phyloP scores from a whole-genome alignment of 2,888 invertebrate species.

The Antheraea assamensis region DNA sequence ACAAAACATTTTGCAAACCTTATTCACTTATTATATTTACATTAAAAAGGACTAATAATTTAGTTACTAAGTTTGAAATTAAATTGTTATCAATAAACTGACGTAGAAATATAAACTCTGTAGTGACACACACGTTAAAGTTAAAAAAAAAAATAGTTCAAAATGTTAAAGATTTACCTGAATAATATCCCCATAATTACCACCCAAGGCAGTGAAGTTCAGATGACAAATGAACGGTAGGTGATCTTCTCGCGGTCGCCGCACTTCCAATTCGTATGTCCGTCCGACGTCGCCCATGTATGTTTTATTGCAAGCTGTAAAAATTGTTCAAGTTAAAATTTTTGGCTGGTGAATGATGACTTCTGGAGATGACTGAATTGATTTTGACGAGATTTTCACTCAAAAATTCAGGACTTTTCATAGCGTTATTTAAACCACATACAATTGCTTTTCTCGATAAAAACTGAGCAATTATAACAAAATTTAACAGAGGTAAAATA shows the following conservation, averaged over 20 bases:
- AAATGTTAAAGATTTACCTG: slow-evolving; percentile 79
- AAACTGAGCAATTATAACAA: too few relatives aligned
- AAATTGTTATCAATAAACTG: not conserved
- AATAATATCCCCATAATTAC: slow-evolving; percentile 89
- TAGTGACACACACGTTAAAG: not conserved
- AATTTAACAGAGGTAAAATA: too few relatives aligned
- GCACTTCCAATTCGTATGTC: slow-evolving; percentile 90
- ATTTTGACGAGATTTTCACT: too few relatives aligned
- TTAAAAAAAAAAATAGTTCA: not conserved
- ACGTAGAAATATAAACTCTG: not conserved
- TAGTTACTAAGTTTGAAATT: too few relatives aligned
- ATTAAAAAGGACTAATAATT: too few relatives aligned
- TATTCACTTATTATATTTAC: too few relatives aligned
- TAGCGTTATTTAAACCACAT: too few relatives aligned
- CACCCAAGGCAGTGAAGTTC: slow-evolving; percentile 91
- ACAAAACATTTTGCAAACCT: too few relatives aligned
- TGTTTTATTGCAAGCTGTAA: slow-evolving; percentile 91
- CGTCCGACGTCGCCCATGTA: slow-evolving; percentile 91
- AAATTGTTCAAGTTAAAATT: slow-evolving; percentile 31
- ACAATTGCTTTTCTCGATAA: too few relatives aligned
- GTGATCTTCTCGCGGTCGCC: slow-evolving; percentile 87
- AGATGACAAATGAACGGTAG: slow-evolving; percentile 91
- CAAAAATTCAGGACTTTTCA: too few relatives aligned
- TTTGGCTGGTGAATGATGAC: too few relatives aligned
- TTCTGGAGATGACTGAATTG: too few relatives aligned